Percentiles rank a stretch among this genome's conserved stretches.
These are phyloP conservation scores for Sinocyclocheilus anshuiensis DNA, from an alignment of 2,113 vertebrate genomes.

Conservation along the genomic window DNA sequence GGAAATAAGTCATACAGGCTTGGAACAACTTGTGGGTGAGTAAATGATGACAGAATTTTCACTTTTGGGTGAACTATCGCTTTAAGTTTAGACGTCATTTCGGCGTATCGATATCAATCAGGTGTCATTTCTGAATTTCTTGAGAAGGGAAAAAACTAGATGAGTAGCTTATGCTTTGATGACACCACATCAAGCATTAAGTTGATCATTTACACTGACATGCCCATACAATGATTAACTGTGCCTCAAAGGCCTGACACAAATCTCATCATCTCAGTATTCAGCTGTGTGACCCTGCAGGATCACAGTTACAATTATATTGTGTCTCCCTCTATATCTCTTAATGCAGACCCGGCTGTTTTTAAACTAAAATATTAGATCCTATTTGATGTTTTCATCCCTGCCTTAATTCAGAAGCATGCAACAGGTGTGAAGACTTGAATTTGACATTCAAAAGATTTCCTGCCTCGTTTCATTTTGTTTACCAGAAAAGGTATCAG, in stretches of 20 bases:
- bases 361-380: slow-evolving; percentile 9
- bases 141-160: not conserved
- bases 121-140: not conserved
- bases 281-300: slow-evolving; percentile 49
- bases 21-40: not conserved
- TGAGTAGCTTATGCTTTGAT: slow-evolving; percentile 56
- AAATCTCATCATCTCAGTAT: slow-evolving; percentile 32
- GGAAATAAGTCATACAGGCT: too few relatives aligned
- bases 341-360: slow-evolving; percentile 1
- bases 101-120: not conserved
- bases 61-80: not conserved
- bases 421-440: slow-evolving; percentile 60
- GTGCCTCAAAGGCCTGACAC: slow-evolving; percentile 45
- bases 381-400: slow-evolving; percentile 23
- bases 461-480: not conserved
- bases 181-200: slow-evolving; percentile 57
- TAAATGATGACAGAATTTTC: too few relatives aligned
- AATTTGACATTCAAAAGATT: slow-evolving; percentile 38
- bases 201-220: slow-evolving; percentile 41
- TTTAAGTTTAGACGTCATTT: not conserved
- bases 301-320: slow-evolving; percentile 48
- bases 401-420: slow-evolving; percentile 43
- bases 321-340: not conserved
- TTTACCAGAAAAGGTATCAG: slow-evolving; percentile 33
- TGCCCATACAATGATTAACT: slow-evolving; percentile 42